Percentiles rank a stretch among this genome's conserved stretches.
Conservation (phyloP, 2,797 vertebrate genomes). For the Muscicapa striata region DNA sequence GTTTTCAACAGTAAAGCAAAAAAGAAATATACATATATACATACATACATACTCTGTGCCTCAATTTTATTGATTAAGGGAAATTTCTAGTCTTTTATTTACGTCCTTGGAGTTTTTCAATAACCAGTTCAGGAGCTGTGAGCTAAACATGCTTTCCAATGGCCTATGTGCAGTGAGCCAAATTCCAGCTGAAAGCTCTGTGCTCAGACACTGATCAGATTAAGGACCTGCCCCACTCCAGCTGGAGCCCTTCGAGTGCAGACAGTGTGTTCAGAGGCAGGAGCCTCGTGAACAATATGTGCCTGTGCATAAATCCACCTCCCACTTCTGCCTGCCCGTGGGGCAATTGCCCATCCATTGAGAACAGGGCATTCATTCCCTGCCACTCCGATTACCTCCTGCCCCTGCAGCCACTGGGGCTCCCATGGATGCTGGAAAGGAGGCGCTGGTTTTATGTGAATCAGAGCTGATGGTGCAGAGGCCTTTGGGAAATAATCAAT, state of each 20-base stretch:
- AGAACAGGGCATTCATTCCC: not conserved
- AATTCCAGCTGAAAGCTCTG: not conserved
- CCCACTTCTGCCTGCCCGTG: not conserved
- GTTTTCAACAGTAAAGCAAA: not conserved
- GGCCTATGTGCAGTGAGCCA: not conserved
- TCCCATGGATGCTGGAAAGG: not conserved
- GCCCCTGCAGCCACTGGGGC: not conserved
- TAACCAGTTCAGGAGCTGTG: not conserved
- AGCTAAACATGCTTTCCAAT: not conserved
- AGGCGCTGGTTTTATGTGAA: not conserved
- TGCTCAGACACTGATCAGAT: not conserved
- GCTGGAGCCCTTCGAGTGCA: constrained; percentile 21
- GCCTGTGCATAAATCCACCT: constrained; percentile 13
- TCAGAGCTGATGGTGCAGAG: not conserved
- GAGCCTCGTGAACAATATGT: constrained; percentile 43
- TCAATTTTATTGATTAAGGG: not conserved
- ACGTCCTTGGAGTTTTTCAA: not conserved
- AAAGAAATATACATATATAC: not conserved
- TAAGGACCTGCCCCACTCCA: constrained; percentile 25
- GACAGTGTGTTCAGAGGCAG: not conserved
- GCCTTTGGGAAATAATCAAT: constrained; percentile 10
- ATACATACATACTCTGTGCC: not conserved
- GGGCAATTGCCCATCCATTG: constrained; percentile 6
- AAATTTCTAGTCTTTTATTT: not conserved
- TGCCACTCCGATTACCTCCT: constrained; percentile 10